phyloP scores from a whole-genome alignment of 2,888 invertebrate genomes.

The Orthonevra nobilis region DNA sequence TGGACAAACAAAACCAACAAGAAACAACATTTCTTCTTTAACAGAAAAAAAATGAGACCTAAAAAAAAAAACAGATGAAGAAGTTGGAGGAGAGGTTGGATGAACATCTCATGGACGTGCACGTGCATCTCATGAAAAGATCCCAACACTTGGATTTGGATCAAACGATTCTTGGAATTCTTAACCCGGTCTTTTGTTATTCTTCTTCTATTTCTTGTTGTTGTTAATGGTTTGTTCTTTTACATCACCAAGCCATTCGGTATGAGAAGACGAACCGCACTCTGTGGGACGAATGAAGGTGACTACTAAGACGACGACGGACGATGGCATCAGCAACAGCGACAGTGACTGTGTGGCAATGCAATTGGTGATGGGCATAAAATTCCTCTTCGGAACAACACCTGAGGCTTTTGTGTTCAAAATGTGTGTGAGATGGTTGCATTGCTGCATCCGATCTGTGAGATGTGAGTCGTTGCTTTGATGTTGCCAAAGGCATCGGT shows the following conservation, averaged over 20 bases:
- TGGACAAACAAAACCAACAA: conserved; percentile 63
- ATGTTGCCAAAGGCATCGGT: conserved; percentile 67
- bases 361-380: conserved; percentile 70
- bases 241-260: conserved; percentile 55
- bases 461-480: conserved; percentile 55
- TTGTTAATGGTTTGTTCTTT: conserved; percentile 65
- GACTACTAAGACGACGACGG: conserved; percentile 3
- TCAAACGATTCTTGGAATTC: conserved; percentile 70
- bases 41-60: conserved; percentile 32
- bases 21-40: conserved; percentile 30
- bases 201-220: conserved; percentile 40
- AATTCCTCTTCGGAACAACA: conserved; percentile 70
- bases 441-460: conserved; percentile 57
- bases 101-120: conserved; percentile 68
- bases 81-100: conserved; percentile 61
- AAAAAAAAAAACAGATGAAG: conserved; percentile 5
- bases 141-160: conserved; percentile 71
- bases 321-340: conserved; percentile 18
- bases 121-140: conserved; percentile 70
- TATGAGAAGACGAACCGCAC: conserved; percentile 18
- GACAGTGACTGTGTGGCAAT: conserved; percentile 61
- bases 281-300: conserved; percentile 45
- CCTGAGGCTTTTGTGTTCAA: conserved; percentile 66
- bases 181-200: conserved; percentile 70
- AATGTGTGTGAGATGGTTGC: conserved; percentile 61